Evolutionary conservation across 2,113 vertebrate genomes (phyloP), one percentile per base, ranked within the genome.

Genomic region (Coregonus clupeaformis): DNA sequence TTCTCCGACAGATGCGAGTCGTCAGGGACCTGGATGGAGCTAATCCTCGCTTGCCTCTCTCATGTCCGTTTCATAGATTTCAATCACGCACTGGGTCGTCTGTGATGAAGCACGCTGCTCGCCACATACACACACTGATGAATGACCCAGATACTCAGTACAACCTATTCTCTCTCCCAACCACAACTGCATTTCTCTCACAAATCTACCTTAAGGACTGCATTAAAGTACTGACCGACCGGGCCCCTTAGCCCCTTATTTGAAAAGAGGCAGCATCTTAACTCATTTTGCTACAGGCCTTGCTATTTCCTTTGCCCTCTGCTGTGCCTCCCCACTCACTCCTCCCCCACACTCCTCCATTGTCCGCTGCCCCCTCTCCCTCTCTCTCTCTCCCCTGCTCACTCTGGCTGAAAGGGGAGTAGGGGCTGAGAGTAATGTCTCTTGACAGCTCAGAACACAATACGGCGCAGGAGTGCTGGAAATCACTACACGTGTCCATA

Each of bases 101-200:
- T 52, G 69, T 71, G 83, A 88, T 77, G 80, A 80, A 22, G 82
- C 83, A 84, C 62, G 64, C 11, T 11, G 36, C 36, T 42, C 9
- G 9, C 74, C 64, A 9, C 36, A 42, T 27, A 27, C 36, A 24
- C 77, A 76, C 72, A 55, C 69, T 52, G 75, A 69, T 71, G 57
- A 76, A 69, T 76, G 86, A 90, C 89, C 86, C 84, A 89, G 85
- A 89, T 85, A 87, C 81, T 77, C 69, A 82, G 83, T 77, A 69
- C 68, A 73, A 68, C 76, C 83, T 18, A 73, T 75, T 83, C 74
- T 81, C 76, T n/a, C 73, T 68, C 66, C 69, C 62, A 18, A 24
- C 24, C 55, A 52, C 16, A 63, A 22, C 75, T 12, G 75, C 65
- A 67, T 59, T 74, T 88, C 32, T 63, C 69, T 68, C 82, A 81